phyloP scores from a whole-genome alignment of 2,113 vertebrate genomes.

The Benitochromis conjunctus region DNA sequence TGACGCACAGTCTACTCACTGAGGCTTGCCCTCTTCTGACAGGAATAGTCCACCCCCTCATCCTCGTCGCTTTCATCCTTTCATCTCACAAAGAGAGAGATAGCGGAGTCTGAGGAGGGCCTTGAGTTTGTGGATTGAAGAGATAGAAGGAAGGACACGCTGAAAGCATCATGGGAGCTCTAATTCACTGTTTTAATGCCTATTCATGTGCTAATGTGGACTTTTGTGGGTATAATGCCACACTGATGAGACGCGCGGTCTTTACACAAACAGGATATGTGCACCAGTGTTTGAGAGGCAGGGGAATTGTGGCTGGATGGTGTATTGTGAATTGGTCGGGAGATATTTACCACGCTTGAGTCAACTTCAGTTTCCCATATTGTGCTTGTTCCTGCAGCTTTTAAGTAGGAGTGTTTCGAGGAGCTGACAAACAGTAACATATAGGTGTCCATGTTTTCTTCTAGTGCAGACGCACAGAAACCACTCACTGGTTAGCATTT shows the following conservation, averaged over 20 bases:
- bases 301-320: neutral
- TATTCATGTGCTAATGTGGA: slow-evolving; percentile 52
- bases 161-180: neutral
- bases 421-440: neutral
- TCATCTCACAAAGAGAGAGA: neutral
- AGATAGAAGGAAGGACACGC: neutral
- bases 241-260: neutral
- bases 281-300: neutral
- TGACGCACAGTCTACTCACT: slow-evolving; percentile 19
- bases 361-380: neutral
- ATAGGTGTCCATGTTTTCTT: neutral
- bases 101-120: neutral
- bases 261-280: slow-evolving; percentile 14
- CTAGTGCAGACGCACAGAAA: neutral
- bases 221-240: neutral
- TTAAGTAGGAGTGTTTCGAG: neutral
- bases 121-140: neutral
- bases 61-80: neutral
- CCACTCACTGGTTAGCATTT: neutral
- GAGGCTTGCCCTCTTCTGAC: slow-evolving; percentile 9
- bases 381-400: neutral
- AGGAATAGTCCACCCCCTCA: neutral
- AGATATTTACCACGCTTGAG: neutral
- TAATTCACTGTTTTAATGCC: slow-evolving; percentile 37
- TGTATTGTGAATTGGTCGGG: neutral